Conservation (phyloP, 1,140 invertebrate genomes). For the Battus philenor region DNA sequence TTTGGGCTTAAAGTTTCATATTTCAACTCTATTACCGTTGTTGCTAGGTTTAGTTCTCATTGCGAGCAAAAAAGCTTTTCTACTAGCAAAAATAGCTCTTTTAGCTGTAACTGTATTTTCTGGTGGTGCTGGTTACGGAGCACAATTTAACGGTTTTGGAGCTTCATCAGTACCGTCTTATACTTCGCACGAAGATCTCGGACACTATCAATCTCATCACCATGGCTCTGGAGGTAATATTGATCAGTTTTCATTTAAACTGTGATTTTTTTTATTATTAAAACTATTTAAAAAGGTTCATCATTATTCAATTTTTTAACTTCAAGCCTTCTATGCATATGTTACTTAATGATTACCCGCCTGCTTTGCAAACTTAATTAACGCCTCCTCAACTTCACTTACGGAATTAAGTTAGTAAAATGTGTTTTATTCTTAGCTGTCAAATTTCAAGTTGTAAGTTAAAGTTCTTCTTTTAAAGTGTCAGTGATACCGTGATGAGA, state of each 20-base stretch:
- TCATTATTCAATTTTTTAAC: no score
- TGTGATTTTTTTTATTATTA: no score
- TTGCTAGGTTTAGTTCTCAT: constrained; percentile 82
- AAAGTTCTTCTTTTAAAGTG: no score
- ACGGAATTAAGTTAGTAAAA: no score
- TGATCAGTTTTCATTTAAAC: constrained; percentile 14
- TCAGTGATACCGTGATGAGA: no score
- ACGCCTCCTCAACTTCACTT: no score
- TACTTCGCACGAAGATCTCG: constrained; percentile 40
- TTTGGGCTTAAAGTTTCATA: constrained; percentile 85
- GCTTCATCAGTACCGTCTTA: constrained; percentile 42
- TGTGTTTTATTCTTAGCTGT: no score
- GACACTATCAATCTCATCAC: constrained; percentile 44
- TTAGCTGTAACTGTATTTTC: constrained; percentile 81
- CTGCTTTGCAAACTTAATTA: no score
- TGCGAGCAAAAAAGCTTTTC: constrained; percentile 83
- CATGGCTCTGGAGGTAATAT: constrained; percentile 45
- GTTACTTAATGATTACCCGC: no score
- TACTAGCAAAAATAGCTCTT: constrained; percentile 83
- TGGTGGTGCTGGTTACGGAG: constrained; percentile 58
- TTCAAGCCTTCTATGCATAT: no score
- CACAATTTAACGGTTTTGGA: constrained; percentile 40
- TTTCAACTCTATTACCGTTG: constrained; percentile 82
- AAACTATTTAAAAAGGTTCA: no score
- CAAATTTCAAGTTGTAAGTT: no score